Conservation (phyloP, 2,888 invertebrate species). For the Tetramorium bicarinatum region DNA sequence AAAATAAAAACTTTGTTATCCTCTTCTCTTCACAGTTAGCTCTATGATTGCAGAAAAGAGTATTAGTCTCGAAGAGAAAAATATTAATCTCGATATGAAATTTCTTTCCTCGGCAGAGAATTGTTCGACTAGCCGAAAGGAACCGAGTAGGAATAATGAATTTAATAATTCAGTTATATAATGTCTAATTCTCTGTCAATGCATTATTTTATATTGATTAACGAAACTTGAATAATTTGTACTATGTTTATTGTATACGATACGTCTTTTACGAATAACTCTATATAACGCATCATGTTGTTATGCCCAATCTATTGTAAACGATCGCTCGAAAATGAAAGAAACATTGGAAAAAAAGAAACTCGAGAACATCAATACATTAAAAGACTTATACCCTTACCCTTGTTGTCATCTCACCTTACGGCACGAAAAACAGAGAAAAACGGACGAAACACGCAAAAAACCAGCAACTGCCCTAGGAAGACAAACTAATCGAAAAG, state of each 20-base stretch:
- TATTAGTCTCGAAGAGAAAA: too few relatives aligned
- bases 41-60: neutral
- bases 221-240: constrained; percentile 37
- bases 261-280: constrained; percentile 35
- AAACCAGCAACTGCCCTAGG: constrained; percentile 83
- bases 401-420: constrained; percentile 81
- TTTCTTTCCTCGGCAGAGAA: constrained; percentile 5
- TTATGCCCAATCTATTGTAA: constrained; percentile 75
- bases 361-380: constrained; percentile 64
- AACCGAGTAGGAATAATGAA: neutral
- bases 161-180: neutral
- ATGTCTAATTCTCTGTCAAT: constrained; percentile 9
- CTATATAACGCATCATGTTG: constrained; percentile 56
- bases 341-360: constrained; percentile 72
- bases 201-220: constrained; percentile 47
- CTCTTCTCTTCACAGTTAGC: neutral
- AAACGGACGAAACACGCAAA: constrained; percentile 66
- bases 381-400: constrained; percentile 71
- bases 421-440: constrained; percentile 66
- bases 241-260: constrained; percentile 30
- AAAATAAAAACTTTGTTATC: neutral
- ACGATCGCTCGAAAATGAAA: constrained; percentile 74
- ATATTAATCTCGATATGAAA: neutral
- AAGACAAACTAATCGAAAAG: constrained; percentile 67
- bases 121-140: neutral